Base-by-base conservation (phyloP, 2,113 vertebrate genomes). In the Garra rufa region DNA sequence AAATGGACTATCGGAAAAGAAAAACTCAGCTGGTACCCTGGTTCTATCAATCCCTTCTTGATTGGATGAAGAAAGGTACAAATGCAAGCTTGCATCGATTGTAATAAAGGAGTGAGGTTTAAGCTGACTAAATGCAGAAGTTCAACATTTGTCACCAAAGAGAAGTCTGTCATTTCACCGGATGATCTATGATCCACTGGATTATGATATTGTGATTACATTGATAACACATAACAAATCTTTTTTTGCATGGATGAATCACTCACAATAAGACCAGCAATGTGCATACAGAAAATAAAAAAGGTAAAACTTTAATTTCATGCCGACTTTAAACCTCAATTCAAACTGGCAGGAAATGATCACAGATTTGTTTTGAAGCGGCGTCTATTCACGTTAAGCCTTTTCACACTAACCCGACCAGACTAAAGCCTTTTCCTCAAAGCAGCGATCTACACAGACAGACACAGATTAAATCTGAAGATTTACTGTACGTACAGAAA, bases 391-490 rank as follows among this genome's bases (percentile, higher is more conserved):
- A 17, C 24, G 15, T 55, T 76, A 55, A 76, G 17, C 17, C 74
- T 76, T 76, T 76, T 76, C 28, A 57, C 30, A 2, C 28, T 24
- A 57, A 57, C 9, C 30, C 17, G 19, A n/a, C 10, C 75, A 77
- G 21, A 57, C 76, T 61, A 21, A 26, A 78, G 14, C 9, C 38
- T 44, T 78, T 14, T 77, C 30, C 28, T 34, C 17, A 77, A 38
- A 3, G 9, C 28, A 59, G 76, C 8, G 14, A 61, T n/a, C 26
- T 15, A n/a, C 21, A 55, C 48, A 57, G 30, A 61, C 55, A 63
- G 76, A 78, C 76, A 57, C 3, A 59, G 55, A 78, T 63, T 78
- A 19, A 28, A 44, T 78, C n/a, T 28, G 75, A 61, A 26, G 69
- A 73, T 73, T 77, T 26, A 77, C 11, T 78, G 55, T 63, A 44